Conservation (phyloP, 1,140 invertebrate species). For the Drosophila lowei region DNA sequence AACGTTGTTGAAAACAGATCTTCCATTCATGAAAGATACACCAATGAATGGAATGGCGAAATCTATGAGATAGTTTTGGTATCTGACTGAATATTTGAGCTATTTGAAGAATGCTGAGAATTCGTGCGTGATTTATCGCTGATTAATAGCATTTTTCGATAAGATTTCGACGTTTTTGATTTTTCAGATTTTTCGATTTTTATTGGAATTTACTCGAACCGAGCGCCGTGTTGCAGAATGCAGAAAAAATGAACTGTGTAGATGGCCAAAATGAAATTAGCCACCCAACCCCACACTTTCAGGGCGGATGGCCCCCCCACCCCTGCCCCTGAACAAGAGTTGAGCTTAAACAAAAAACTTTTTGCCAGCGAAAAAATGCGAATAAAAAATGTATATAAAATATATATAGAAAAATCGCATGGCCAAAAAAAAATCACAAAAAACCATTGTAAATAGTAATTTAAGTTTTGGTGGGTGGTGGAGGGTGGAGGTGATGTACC, state of each 20-base stretch:
- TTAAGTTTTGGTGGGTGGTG: conserved; percentile 59
- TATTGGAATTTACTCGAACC: conserved; percentile 44
- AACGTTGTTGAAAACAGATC: conserved; percentile 37
- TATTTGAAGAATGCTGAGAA: conserved; percentile 48
- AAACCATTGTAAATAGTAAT: conserved; percentile 79
- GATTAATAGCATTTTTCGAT: conserved; percentile 11
- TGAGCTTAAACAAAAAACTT: conserved; percentile 48
- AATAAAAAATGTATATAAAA: conserved; percentile 44
- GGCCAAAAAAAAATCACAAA: conserved; percentile 52
- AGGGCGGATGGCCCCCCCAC: too few relatives aligned
- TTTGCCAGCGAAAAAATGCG: conserved; percentile 61
- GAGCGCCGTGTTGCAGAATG: conserved; percentile 16
- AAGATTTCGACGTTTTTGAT: conserved; percentile 15
- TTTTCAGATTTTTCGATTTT: conserved; percentile 12
- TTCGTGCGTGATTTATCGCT: conserved; percentile 13
- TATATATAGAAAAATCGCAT: conserved; percentile 20
- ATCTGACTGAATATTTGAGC: conserved; percentile 51
- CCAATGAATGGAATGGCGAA: conserved; percentile 10
- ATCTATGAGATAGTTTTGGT: conserved; percentile 45
- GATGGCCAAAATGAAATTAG: conserved; percentile 64
- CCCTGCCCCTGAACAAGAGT: conserved; percentile 2
- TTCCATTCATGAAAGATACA: conserved; percentile 41
- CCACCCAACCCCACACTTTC: conserved; percentile 11
- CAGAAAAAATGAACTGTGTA: conserved; percentile 47
- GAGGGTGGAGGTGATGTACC: conserved; percentile 45